phyloP scores from a whole-genome alignment of 2,797 vertebrate genomes.

The Psittacula derbiana region DNA sequence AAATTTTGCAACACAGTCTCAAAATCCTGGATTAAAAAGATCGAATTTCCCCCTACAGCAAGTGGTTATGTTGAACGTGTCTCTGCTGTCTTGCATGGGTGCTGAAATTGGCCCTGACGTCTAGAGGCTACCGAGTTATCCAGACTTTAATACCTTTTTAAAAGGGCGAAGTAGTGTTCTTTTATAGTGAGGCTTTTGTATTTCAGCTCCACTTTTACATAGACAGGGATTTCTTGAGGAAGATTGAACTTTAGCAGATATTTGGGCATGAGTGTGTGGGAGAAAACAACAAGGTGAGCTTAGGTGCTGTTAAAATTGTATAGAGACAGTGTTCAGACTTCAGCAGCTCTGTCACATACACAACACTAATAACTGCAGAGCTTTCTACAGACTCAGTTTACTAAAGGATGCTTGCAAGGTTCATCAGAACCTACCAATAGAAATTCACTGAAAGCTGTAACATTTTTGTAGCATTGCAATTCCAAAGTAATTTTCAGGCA shows the following conservation, averaged over 20 bases:
- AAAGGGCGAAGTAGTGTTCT: neutral
- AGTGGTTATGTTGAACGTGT: rapidly evolving
- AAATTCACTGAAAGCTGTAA: neutral
- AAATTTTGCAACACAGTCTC: neutral
- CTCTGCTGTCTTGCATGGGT: neutral
- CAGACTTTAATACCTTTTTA: neutral
- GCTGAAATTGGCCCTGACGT: neutral
- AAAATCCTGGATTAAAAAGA: neutral
- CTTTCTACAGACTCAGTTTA: neutral
- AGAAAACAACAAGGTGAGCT: neutral
- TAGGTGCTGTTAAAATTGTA: neutral
- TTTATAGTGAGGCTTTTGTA: neutral
- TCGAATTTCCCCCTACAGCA: neutral
- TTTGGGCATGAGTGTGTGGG: neutral
- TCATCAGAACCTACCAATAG: neutral
- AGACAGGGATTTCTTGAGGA: neutral
- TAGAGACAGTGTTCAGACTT: neutral
- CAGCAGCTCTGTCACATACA: neutral
- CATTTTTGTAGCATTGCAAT: neutral
- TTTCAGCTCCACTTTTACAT: neutral
- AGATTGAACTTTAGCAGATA: neutral
- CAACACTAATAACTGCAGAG: neutral
- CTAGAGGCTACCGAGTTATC: neutral
- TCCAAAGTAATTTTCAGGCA: neutral
- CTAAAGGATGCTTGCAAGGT: neutral